These are phyloP conservation scores for Hesperophylax magnus DNA, from an alignment of 1,140 invertebrate genomes.

Conservation along the genomic window DNA sequence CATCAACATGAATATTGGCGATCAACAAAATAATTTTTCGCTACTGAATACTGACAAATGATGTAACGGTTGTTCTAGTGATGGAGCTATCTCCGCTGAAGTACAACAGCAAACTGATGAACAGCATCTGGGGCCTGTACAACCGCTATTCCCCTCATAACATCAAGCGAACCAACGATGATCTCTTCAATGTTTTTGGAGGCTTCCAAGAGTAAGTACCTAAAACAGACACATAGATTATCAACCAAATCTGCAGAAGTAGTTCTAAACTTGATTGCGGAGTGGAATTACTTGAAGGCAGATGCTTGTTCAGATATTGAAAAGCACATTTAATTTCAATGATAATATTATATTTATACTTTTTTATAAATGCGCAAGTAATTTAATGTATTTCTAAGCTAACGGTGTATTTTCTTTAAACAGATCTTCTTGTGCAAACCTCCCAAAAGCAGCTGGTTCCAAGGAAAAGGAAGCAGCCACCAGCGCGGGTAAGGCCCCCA, in stretches of 20 bases:
- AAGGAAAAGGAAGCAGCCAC: conserved; percentile 63
- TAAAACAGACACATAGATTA: neutral
- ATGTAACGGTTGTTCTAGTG: conserved; percentile 59
- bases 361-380: too few relatives aligned
- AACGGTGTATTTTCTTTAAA: neutral
- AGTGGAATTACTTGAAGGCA: too few relatives aligned
- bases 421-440: conserved; percentile 63
- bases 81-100: conserved; percentile 75
- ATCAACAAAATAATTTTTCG: too few relatives aligned
- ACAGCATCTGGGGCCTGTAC: conserved; percentile 91
- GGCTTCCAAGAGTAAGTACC: conserved; percentile 71
- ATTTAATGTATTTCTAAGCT: too few relatives aligned
- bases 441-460: conserved; percentile 59
- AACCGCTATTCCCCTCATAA: conserved; percentile 89
- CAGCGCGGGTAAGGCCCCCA: conserved; percentile 27
- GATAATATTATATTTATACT: too few relatives aligned
- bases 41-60: too few relatives aligned
- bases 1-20: too few relatives aligned
- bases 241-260: too few relatives aligned
- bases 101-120: conserved; percentile 91
- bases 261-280: too few relatives aligned
- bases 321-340: too few relatives aligned
- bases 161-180: conserved; percentile 84
- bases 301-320: too few relatives aligned
- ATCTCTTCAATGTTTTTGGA: conserved; percentile 63